Percentiles rank a stretch among this genome's conserved stretches.
These are phyloP conservation scores for Tolypeutes matacus DNA, from an alignment of 2,797 vertebrate species.

Conservation along the genomic window DNA sequence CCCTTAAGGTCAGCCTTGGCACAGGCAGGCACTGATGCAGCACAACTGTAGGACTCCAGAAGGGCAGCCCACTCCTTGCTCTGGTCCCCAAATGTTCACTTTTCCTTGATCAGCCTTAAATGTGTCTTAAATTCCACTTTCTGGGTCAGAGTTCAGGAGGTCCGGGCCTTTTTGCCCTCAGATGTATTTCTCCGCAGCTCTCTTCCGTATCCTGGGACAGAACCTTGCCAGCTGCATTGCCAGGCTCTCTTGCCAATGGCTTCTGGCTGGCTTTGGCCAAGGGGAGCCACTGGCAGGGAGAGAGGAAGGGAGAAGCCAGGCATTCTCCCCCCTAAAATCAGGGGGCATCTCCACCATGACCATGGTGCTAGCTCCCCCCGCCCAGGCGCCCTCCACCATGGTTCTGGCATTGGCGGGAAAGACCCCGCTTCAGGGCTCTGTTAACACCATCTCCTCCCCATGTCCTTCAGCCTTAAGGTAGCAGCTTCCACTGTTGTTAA, in stretches of 20 bases:
- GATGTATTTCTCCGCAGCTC: neutral
- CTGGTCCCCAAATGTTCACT: slow-evolving; percentile 28
- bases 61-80: neutral
- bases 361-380: neutral
- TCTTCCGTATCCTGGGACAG: neutral
- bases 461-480: neutral
- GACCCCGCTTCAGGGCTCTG: neutral
- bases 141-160: slow-evolving; percentile 52
- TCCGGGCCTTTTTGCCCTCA: neutral
- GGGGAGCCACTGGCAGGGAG: neutral
- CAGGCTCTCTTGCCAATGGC: neutral
- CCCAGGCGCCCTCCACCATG: fast-evolving
- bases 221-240: neutral
- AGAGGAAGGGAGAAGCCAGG: neutral
- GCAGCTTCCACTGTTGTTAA: neutral
- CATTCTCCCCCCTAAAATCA: neutral
- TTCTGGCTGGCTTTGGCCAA: neutral
- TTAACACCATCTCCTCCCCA: neutral
- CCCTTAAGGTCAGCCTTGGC: neutral
- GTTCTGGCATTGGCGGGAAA: neutral
- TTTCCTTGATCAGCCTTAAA: slow-evolving; percentile 1
- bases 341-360: neutral
- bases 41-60: neutral
- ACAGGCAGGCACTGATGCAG: neutral
- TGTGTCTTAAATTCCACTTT: slow-evolving; percentile 48